These are phyloP conservation scores for Cnemophilus loriae DNA, from an alignment of 2,113 vertebrate genomes.

Conservation along the genomic window DNA sequence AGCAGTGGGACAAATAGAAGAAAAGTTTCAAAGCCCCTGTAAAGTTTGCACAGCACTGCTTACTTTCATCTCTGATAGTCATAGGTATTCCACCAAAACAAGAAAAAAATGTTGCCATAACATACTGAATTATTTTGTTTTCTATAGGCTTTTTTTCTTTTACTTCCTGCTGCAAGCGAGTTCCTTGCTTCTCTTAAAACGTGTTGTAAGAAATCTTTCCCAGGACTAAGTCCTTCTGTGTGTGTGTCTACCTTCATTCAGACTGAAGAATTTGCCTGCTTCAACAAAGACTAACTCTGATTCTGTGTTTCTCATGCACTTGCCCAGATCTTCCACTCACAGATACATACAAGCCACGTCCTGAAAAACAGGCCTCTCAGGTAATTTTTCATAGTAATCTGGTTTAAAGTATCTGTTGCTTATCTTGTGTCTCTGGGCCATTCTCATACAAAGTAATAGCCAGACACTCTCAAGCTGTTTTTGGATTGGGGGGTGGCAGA, in stretches of 20 bases:
- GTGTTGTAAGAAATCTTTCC: not conserved
- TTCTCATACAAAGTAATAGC: not conserved
- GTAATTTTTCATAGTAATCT: not conserved
- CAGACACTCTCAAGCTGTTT: not conserved
- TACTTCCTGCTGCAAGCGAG: not conserved
- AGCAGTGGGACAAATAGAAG: not conserved
- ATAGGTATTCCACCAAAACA: not conserved
- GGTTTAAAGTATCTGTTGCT: not conserved
- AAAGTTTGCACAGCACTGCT: not conserved
- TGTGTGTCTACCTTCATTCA: not conserved
- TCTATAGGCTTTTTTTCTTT: not conserved
- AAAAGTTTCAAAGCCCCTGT: not conserved
- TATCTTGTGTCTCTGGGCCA: not conserved
- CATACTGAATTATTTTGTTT: not conserved
- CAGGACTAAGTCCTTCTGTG: not conserved
- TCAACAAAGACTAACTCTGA: not conserved
- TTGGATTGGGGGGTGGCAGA: not conserved
- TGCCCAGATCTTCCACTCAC: not conserved
- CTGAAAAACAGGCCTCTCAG: not conserved
- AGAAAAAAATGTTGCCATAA: not conserved
- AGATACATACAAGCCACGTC: not conserved
- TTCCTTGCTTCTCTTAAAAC: not conserved
- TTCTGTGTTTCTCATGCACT: not conserved
- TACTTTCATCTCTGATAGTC: not conserved
- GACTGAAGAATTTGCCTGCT: not conserved